These are phyloP conservation scores for Excalfactoria chinensis DNA, from an alignment of 2,113 vertebrate species.

Conservation along the genomic window DNA sequence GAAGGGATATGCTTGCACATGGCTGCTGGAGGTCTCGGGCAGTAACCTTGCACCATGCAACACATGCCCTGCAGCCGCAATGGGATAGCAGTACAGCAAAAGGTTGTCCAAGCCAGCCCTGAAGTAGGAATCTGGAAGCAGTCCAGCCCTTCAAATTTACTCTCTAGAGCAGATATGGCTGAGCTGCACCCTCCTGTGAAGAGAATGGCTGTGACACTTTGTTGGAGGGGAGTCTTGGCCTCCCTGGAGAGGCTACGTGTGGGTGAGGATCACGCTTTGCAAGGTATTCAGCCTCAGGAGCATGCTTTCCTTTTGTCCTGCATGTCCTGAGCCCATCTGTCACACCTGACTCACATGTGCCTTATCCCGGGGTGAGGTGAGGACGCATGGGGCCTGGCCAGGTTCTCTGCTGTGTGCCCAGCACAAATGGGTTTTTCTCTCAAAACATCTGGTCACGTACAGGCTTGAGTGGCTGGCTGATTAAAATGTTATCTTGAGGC, in stretches of 20 bases:
- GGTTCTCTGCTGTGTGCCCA: not conserved
- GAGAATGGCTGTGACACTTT: accelerated
- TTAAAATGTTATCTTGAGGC: constrained; percentile 17
- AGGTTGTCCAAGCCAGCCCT: not conserved
- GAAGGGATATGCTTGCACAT: not conserved
- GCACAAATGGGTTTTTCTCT: not conserved
- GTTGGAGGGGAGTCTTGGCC: not conserved
- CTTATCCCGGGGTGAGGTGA: accelerated
- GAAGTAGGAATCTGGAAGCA: not conserved
- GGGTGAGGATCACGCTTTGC: not conserved
- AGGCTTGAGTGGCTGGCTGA: not conserved
- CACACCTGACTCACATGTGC: not conserved
- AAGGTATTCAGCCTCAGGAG: not conserved
- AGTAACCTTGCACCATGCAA: not conserved
- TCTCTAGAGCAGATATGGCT: not conserved
- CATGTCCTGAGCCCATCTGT: not conserved
- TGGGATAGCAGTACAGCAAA: not conserved
- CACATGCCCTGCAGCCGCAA: not conserved
- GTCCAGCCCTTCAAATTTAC: not conserved
- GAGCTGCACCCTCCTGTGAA: not conserved
- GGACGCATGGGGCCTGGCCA: not conserved
- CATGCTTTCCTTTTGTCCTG: not conserved
- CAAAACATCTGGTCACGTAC: not conserved
- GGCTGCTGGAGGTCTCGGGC: not conserved
- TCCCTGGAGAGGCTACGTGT: accelerated